Base-by-base conservation (phyloP, 1,140 invertebrate genomes). In the Philotrypesis tridentata region DNA sequence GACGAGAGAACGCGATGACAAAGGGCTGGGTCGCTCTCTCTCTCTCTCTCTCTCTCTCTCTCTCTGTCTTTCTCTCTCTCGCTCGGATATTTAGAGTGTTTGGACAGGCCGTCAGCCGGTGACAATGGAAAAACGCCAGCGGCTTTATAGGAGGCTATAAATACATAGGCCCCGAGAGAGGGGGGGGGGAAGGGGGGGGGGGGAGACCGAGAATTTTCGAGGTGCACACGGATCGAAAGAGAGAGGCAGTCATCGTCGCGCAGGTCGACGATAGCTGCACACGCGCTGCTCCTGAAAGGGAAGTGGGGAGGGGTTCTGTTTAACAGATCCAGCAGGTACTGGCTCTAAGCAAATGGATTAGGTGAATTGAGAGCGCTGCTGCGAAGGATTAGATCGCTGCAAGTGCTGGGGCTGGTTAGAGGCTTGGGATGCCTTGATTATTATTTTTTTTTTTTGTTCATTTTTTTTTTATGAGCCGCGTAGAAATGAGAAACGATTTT, bases 21-120 rank as follows among this genome's bases (percentile, higher is more conserved):
- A 80, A 33, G 61, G 79, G 55, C 33, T 43, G 33, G 25, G n/a
- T n/a, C n/a, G n/a, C n/a, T n/a, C n/a, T n/a, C n/a, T n/a, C n/a
- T n/a, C n/a, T n/a, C n/a, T n/a, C n/a, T n/a, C n/a, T n/a, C n/a
- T n/a, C n/a, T n/a, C n/a, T n/a, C n/a, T n/a, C n/a, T n/a, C n/a
- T n/a, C n/a, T n/a, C n/a, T n/a, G n/a, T n/a, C n/a, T n/a, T n/a
- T n/a, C n/a, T n/a, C n/a, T n/a, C n/a, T n/a, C n/a, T n/a, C n/a
- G n/a, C 79, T 85, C 85, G 79, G 81, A 87, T 87, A 86, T 87
- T 89, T 87, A 86, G 84, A 87, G 77, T 89, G 87, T 89, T 89
- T 90, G 84, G 89, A 90, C 89, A 89, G 83, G 80, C 87, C 86
- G 87, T 89, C 89, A 87, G 55, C 29, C 60, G 63, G 33, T 43